phyloP scores from a whole-genome alignment of 1,140 invertebrate species.

The Copidosoma floridanum region DNA sequence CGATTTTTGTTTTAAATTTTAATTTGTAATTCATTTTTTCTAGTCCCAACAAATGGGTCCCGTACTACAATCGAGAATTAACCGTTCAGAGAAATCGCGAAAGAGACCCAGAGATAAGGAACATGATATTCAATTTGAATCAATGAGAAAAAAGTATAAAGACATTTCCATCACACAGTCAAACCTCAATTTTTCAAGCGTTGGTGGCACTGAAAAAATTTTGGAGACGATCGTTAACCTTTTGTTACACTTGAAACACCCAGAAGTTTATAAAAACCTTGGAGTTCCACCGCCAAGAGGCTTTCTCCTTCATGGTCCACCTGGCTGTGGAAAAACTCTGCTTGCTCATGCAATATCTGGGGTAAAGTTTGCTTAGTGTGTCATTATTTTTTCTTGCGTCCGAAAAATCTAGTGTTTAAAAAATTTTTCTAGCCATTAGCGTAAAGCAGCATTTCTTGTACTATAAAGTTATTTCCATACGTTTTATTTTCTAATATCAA shows the following conservation, averaged over 20 bases:
- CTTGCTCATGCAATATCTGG: conserved; percentile 91
- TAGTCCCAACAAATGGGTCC: no score
- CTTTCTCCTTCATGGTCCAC: conserved; percentile 86
- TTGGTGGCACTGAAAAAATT: conserved; percentile 72
- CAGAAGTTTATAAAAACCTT: conserved; percentile 75
- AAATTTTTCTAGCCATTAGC: no score
- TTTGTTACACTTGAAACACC: conserved; percentile 79
- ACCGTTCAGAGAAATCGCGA: conserved; percentile 31
- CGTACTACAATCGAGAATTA: no score
- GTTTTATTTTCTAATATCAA: no score
- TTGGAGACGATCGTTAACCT: conserved; percentile 78
- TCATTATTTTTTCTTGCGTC: conserved; percentile 3
- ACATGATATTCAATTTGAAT: conserved; percentile 47
- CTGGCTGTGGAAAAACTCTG: conserved; percentile 90
- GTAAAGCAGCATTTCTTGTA: no score
- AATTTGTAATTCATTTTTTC: no score
- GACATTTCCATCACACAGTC: conserved; percentile 42
- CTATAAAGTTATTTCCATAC: no score
- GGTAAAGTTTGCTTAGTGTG: no score
- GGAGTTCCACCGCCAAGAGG: conserved; percentile 81
- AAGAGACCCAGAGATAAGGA: conserved; percentile 53
- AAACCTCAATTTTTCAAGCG: conserved; percentile 68
- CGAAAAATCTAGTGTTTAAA: conserved; percentile 6
- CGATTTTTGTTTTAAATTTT: no score
- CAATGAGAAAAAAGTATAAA: conserved; percentile 38